A percentile compares a stretch with the other conserved stretches of the same genome.
phyloP scores from a whole-genome alignment of 2,888 invertebrate genomes.

The Diogma glabrata region DNA sequence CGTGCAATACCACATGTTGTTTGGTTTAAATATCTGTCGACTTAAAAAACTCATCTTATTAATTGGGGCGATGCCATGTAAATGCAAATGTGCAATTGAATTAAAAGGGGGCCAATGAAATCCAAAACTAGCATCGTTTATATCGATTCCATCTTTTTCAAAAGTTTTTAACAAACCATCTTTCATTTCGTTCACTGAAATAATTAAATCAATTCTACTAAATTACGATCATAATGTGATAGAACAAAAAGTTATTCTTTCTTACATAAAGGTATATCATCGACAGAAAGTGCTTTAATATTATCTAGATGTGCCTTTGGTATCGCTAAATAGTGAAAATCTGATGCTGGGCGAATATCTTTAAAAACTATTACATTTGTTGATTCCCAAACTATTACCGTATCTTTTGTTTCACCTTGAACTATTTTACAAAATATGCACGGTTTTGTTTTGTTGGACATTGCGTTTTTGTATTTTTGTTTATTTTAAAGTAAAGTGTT shows the following conservation, averaged over 20 bases:
- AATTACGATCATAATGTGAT: not conserved
- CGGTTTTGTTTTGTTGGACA: no score
- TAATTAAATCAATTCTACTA: constrained; percentile 10
- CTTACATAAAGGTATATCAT: constrained; percentile 61
- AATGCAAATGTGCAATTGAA: constrained; percentile 68
- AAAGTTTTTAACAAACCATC: constrained; percentile 44
- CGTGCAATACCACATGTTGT: constrained; percentile 71
- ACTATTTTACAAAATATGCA: constrained; percentile 70
- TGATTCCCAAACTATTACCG: constrained; percentile 56
- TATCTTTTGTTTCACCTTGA: constrained; percentile 42
- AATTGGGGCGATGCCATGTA: constrained; percentile 74
- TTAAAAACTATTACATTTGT: constrained; percentile 66
- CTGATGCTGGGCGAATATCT: constrained; percentile 72
- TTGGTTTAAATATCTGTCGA: constrained; percentile 55
- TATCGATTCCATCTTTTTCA: constrained; percentile 37
- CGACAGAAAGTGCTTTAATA: constrained; percentile 51
- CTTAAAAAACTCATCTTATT: constrained; percentile 57
- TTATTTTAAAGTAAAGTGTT: no score
- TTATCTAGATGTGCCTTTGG: constrained; percentile 66
- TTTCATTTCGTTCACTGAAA: not conserved
- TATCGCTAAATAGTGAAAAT: constrained; percentile 66
- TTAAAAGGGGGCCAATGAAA: constrained; percentile 91
- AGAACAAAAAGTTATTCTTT: constrained; percentile 10
- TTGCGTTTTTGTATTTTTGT: no score
- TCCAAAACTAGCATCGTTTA: constrained; percentile 48